Percentiles rank a stretch among this genome's conserved stretches.
Conservation (phyloP, 2,113 vertebrate species). For the Rhinolophus ferrumequinum region DNA sequence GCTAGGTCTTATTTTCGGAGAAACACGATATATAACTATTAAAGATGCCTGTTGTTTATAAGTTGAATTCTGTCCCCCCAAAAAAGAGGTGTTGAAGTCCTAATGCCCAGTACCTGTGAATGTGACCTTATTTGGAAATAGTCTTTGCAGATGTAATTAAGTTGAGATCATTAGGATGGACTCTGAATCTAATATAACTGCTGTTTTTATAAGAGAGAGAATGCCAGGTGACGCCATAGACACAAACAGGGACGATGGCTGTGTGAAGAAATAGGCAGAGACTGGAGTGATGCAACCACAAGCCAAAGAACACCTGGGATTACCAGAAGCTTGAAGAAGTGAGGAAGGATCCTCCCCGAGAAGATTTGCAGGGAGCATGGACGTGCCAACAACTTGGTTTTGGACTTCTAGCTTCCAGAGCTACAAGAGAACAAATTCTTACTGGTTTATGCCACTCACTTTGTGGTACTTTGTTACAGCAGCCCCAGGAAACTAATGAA, state of each 20-base stretch:
- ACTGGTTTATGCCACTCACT: no score
- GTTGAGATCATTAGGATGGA: background rate
- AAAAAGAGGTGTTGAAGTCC: background rate
- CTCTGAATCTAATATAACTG: background rate
- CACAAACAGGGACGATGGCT: background rate
- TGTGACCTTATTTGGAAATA: background rate
- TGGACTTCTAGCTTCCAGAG: background rate
- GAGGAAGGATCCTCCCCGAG: background rate
- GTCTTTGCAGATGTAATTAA: background rate
- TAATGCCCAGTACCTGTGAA: background rate
- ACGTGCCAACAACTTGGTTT: background rate
- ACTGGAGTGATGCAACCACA: accelerated
- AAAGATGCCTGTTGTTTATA: background rate
- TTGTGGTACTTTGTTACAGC: background rate
- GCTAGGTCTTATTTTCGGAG: no score
- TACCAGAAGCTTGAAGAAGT: background rate
- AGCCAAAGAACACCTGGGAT: background rate
- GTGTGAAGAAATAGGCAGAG: background rate
- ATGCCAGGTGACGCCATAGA: background rate
- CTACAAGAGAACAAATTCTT: background rate
- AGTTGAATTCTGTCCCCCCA: background rate
- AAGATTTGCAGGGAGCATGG: background rate
- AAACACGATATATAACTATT: background rate
- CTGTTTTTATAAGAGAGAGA: background rate
- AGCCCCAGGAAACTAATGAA: background rate